Base-by-base conservation (phyloP, 2,888 invertebrate genomes). In the Netelia inedita region DNA sequence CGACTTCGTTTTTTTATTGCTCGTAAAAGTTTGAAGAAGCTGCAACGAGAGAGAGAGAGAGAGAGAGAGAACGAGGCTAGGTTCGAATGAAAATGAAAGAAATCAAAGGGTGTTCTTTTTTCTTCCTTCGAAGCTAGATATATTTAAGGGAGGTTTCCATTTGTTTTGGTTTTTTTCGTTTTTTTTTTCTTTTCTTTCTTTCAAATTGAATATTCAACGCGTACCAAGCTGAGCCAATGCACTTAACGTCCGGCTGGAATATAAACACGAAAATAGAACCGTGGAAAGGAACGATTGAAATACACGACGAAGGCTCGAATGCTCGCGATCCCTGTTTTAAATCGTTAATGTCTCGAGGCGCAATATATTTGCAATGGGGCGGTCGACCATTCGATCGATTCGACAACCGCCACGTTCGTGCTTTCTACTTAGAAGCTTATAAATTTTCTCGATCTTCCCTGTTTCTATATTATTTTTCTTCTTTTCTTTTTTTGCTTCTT, bases 281-380 rank as follows among this genome's bases (percentile, higher is more conserved):
- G 28, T 55, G 41, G 65, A 41, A 16, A 35, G 28, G 41, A 35
- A 23, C 43, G 19, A 50, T 69, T 69, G 69, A 57, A 74, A 74
- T 46, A 79, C 61, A 69, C 19, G 65, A 50, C n/a, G 74, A 72
- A 66, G 19, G 53, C 57, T 73, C 53, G 82, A 46, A 73, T 79
- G 69, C 46, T 57, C 57, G 43, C 46, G 35, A 35, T 75, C 19
- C 10, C 14, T 16, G 41, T 68, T 74, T 74, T 83, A 79, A 83
- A 83, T 83, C 74, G 65, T 79, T 83, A 74, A 83, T 83, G 79
- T 79, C 63, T 83, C 69, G 63, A 53, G 74, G 55, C 69, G 61
- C 50, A 79, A n/a, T n/a, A n/a, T n/a, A n/a, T n/a, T n/a, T n/a
- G n/a, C n/a, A n/a, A 59, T 53, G 14, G n/a, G 2, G 14, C 46